Conservation (phyloP, 1,140 invertebrate species). For the Drosophila sturtevanti region DNA sequence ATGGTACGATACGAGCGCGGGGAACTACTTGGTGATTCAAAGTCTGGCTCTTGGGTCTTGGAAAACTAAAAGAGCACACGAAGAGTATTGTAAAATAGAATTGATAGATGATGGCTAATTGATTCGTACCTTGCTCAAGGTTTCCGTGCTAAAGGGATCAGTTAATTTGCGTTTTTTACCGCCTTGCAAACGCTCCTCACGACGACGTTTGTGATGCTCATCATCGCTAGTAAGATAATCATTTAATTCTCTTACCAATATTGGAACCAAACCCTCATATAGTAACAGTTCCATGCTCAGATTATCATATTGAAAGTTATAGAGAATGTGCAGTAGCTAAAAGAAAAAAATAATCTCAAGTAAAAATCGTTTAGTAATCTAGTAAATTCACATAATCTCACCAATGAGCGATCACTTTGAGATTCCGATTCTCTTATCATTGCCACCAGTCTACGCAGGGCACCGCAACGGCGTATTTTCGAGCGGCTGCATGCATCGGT, state of each 20-base stretch:
- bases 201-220: constrained; percentile 68
- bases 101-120: background rate
- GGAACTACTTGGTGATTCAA: constrained; percentile 76
- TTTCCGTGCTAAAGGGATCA: constrained; percentile 51
- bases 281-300: constrained; percentile 79
- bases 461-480: constrained; percentile 76
- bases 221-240: constrained; percentile 74
- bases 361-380: background rate
- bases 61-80: constrained; percentile 46
- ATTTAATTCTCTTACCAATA: constrained; percentile 73
- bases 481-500: constrained; percentile 79
- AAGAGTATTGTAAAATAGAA: background rate
- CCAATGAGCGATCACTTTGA: constrained; percentile 67
- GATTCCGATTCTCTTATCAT: constrained; percentile 71
- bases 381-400: constrained; percentile 19
- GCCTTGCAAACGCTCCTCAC: constrained; percentile 70
- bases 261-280: constrained; percentile 66
- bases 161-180: constrained; percentile 73
- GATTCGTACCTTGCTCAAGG: constrained; percentile 60
- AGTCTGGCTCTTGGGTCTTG: constrained; percentile 66
- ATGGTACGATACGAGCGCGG: constrained; percentile 68
- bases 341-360: background rate
- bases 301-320: constrained; percentile 81
- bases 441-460: constrained; percentile 70
- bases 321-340: constrained; percentile 73